A percentile compares a stretch with the other conserved stretches of the same genome.
Evolutionary conservation across 2,797 vertebrate genomes (phyloP).

Genomic region (Psittacula derbiana): DNA sequence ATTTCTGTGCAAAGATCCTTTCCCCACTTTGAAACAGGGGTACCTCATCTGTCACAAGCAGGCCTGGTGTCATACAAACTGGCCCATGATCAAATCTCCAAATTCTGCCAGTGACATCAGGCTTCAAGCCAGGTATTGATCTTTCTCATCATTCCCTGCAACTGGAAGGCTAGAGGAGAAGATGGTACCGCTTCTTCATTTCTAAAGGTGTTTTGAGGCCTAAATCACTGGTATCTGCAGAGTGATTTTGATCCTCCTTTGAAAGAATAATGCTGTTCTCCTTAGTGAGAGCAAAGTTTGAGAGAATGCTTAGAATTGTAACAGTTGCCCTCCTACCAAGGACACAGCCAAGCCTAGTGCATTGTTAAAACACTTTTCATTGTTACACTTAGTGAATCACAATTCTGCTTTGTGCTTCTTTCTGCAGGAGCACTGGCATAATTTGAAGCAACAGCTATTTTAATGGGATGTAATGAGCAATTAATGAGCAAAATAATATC

Average conservation of each 20-base stretch:
- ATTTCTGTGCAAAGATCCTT: background rate
- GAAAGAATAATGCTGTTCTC: background rate
- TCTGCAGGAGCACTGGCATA: background rate
- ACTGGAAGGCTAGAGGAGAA: background rate
- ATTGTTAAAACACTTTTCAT: background rate
- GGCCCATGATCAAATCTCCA: too few species aligned
- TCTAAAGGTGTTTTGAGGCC: background rate
- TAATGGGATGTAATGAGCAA: slow-evolving; percentile 52
- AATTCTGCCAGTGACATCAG: background rate
- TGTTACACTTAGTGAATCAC: slow-evolving; percentile 38
- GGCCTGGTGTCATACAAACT: background rate
- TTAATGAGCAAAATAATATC: slow-evolving; percentile 64
- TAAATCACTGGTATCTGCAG: background rate
- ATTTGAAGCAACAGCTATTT: slow-evolving; percentile 24
- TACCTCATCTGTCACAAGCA: background rate
- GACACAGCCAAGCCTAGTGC: background rate
- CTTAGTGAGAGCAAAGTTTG: background rate
- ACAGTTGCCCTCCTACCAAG: background rate
- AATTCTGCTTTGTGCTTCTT: background rate
- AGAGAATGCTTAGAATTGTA: slow-evolving; percentile 3
- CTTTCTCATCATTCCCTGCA: background rate
- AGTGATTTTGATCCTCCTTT: background rate
- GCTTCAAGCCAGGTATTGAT: background rate
- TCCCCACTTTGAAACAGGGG: too few species aligned
- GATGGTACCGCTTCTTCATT: background rate